Base-by-base conservation (phyloP, 2,888 invertebrate genomes). In the Lithophane socia region DNA sequence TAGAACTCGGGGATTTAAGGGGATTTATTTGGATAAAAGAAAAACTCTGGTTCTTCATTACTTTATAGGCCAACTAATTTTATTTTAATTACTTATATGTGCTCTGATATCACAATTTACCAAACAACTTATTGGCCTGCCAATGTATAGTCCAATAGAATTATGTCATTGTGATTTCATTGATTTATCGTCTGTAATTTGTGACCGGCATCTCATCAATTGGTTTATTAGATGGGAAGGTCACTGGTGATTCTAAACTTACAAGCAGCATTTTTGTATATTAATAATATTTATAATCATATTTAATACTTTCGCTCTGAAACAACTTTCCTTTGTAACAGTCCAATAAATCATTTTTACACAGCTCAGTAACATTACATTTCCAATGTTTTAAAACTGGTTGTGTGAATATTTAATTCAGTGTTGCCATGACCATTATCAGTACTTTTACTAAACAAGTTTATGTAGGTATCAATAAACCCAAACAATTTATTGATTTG, bases 181-280 rank as follows among this genome's bases (percentile, higher is more conserved):
- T 44, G 29, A 52, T 73, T 12, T 56, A 63, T 9, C 49, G 13
- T 16, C 13, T 1, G 0, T 21, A 56, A 73, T 21, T 80, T 80
- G 3, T 47, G 37, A 24, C 12, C 9, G 21, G 8, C 1, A 0
- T 69, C n/a, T 49, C 37, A 54, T 56, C 13, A 56, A 44, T 73
- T 80, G n/a, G 3, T 56, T 56, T 73, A 24, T 24, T 61, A 1
- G 16, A 21, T 54, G 0, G n/a, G 24, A 79, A 79, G 61, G 29
- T 73, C 12, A 10, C 8, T 47, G 37, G 13, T n/a, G 0, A 49
- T 18, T 29, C 2, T 13, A 13, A 1, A 47, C 13, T n/a, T 9
- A 42, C n/a, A 44, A n/a, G 5, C 16, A 47, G 12, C 8, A 18
- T 24, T 52, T 61, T 69, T 8, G 24, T 7, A n/a, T 0, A n/a